A percentile compares a stretch with the other conserved stretches of the same genome.
Evolutionary conservation across 2,113 vertebrate genomes (phyloP).

Genomic region (Nicator chloris): DNA sequence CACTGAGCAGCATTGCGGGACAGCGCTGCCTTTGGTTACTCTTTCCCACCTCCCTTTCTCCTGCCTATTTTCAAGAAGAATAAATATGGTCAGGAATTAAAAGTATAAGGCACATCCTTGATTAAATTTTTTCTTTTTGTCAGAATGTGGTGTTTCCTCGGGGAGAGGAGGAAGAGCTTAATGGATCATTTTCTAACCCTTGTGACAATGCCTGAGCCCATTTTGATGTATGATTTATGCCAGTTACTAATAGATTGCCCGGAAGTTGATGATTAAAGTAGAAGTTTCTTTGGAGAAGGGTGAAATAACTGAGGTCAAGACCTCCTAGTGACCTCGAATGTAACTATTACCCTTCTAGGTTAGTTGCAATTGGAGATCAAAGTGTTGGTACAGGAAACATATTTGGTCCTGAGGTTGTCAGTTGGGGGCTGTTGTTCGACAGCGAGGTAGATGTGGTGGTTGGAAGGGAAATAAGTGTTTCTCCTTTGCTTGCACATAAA

Average conservation of each 20-base stretch:
- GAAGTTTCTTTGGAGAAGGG: constrained; percentile 45
- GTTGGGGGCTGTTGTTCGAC: constrained; percentile 4
- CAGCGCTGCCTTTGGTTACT: background rate
- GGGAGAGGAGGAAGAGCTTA: background rate
- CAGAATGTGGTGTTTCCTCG: background rate
- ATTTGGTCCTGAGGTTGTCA: constrained; percentile 48
- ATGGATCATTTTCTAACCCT: background rate
- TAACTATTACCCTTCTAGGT: constrained; percentile 60
- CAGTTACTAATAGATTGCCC: constrained; percentile 40
- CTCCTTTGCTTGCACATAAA: background rate
- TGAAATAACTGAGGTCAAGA: constrained; percentile 60
- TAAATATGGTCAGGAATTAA: background rate
- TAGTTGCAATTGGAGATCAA: constrained; percentile 71
- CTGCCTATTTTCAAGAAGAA: background rate
- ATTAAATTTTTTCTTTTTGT: background rate
- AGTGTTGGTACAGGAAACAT: constrained; percentile 49
- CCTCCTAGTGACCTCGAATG: constrained; percentile 54
- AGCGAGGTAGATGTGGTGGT: background rate
- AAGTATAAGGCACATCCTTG: background rate
- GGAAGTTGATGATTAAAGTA: constrained; percentile 61
- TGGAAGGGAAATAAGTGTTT: constrained; percentile 4
- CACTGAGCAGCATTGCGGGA: background rate
- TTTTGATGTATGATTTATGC: constrained; percentile 35
- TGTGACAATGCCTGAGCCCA: background rate
- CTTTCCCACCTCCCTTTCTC: background rate